Conservation (phyloP, 2,888 invertebrate genomes). For the Nasonia oneida region DNA sequence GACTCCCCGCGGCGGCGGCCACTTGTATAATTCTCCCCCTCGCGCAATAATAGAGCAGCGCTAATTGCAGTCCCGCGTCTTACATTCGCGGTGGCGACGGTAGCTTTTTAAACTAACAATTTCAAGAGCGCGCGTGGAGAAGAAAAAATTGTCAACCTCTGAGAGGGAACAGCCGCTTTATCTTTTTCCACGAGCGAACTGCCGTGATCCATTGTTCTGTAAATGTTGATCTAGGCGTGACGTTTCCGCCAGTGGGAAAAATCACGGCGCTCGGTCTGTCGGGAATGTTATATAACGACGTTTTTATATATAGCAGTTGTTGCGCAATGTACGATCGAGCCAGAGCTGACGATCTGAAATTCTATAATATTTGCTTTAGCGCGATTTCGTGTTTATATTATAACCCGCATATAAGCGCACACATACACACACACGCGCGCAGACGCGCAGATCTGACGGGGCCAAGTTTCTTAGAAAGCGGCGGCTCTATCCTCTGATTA, state of each 20-base stretch:
- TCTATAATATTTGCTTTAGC: background rate
- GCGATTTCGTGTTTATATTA: background rate
- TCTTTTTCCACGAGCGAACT: background rate
- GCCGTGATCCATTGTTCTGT: conserved; percentile 25
- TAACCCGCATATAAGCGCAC: too few species aligned
- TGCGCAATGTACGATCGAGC: too few species aligned
- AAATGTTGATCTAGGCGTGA: background rate
- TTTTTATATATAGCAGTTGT: too few species aligned
- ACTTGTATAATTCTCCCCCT: conserved; percentile 16
- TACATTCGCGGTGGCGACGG: too few species aligned
- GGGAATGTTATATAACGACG: background rate
- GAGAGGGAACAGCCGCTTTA: too few species aligned
- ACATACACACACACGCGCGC: too few species aligned
- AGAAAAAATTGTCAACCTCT: conserved; percentile 14
- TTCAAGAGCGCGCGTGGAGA: background rate
- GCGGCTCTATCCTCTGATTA: conserved; percentile 44
- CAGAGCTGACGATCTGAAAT: too few species aligned
- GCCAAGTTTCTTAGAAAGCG: conserved; percentile 36
- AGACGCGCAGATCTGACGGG: background rate
- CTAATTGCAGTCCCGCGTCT: conserved; percentile 15
- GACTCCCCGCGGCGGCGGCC: background rate
- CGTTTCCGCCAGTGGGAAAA: background rate
- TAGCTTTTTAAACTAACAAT: conserved; percentile 23
- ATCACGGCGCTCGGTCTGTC: background rate
- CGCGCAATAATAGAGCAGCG: conserved; percentile 27